Evolutionary conservation across 2,888 invertebrate species (phyloP), one percentile per base, ranked within the genome.

Genomic region (Shargacucullia verbasci): DNA sequence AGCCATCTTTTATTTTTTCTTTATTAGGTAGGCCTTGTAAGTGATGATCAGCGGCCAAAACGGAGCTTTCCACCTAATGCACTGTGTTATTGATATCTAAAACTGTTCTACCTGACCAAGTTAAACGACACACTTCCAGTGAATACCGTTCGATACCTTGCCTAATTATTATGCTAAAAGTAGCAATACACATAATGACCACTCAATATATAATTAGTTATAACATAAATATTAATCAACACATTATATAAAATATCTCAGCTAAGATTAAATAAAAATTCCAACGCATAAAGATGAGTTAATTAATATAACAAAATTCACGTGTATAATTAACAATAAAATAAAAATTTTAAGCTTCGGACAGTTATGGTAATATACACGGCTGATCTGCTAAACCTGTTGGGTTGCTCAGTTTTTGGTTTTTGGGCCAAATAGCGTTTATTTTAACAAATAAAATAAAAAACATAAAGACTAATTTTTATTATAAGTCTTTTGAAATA

Each of bases 351-450:
- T 44, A 38, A 48, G 44, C 46, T 46, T 52, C 41, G 13, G 44
- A 67, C 67, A 64, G 77, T 70, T 73, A 67, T 59, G 44, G 63
- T 48, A 47, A 64, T 70, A 62, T 63, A 63, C 38, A 20, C 34
- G 20, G 33, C 34, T 56, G 54, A 59, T 64, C 52, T 40, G 43
- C 38, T 25, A 62, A 76, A 76, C 78, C 65, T 52, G 70, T 67
- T 58, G 44, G 35, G 48, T 47, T 57, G 44, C 52, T 44, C 48
- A 45, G 35, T 9, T 57, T 61, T 40, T 44, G 25, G 29, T 46
- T 61, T 63, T 55, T 47, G 52, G 58, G 61, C 31, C 64, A 64
- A 62, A 61, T 37, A 8, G n/a, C 15, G 40, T 34, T 35, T 25
- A 13, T 40, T 1, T 44, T 40, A 20, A 11, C 9, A 29, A 45